A percentile compares a stretch with the other conserved stretches of the same genome.
phyloP scores from a whole-genome alignment of 2,113 vertebrate genomes.

The Grallaria varia region DNA sequence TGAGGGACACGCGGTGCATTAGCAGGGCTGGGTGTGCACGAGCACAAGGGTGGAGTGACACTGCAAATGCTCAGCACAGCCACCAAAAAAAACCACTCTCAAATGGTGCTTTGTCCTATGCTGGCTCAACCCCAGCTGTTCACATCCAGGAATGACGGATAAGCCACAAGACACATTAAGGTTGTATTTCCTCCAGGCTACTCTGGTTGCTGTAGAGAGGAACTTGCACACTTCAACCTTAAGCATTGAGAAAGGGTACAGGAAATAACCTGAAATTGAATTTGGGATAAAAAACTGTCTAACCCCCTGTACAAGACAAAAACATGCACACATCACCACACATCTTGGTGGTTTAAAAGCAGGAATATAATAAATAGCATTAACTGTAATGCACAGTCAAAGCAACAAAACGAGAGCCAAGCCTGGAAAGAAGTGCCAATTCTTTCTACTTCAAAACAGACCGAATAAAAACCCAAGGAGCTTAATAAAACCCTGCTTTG shows the following conservation, averaged over 20 bases:
- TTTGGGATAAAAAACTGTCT: neutral
- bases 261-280: neutral
- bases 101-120: neutral
- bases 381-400: neutral
- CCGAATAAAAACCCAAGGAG: neutral
- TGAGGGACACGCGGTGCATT: accelerated
- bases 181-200: accelerated
- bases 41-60: accelerated
- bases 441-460: neutral
- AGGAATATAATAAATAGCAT: neutral
- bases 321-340: neutral
- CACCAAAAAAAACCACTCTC: neutral
- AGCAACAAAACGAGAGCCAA: neutral
- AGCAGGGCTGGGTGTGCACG: accelerated
- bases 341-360: neutral
- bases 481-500: conserved; percentile 23
- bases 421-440: neutral
- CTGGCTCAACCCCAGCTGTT: neutral
- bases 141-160: neutral
- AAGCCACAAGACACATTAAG: neutral
- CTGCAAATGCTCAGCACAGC: neutral
- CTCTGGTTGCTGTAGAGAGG: neutral
- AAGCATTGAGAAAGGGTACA: neutral
- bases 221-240: neutral
- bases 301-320: neutral